Base-by-base conservation (phyloP, 2,113 vertebrate species). In the Macquaria ambigua region DNA sequence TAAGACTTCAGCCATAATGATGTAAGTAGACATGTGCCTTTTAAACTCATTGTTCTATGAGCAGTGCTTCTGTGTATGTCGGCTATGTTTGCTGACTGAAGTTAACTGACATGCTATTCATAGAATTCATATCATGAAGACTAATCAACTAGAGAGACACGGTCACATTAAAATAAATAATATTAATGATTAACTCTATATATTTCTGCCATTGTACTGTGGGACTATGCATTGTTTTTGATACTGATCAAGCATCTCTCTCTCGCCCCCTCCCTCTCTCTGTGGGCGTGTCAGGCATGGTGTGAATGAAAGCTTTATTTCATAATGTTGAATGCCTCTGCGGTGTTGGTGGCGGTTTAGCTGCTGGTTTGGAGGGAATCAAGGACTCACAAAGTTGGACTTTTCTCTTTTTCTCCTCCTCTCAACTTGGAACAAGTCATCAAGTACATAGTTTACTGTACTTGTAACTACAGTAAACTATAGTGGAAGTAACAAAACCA, bases 241-340 rank as follows among this genome's bases (percentile, higher is more conserved):
- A 55, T 63, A n/a, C 43, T 7, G 2, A 55, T 79, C 14, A 43
- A 11, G 84, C 84, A 6, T 41, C 63, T 53, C 31, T 16, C 7
- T 52, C 11, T 50, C 21, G 23, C 28, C 23, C 8, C 20, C 25
- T 50, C n/a, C 21, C 7, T 69, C n/a, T 67, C 28, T 72, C 0
- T 53, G 20, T 66, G 84, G 80, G 80, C 76, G 89, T 66, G 55
- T 86, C 63, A 66, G 86, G 81, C 76, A 48, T 74, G 72, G 79
- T 72, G 83, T 89, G 78, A 88, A 90, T 88, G 85, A 86, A 87
- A 72, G 87, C 83, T 81, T 85, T 77, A 73, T 85, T 88, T 92
- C 78, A 87, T 82, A n/a, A 37, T 52, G 79, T 67, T 66, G 62
- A 89, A 85, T 74, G 72, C 79, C 64, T 79, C 71, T 72, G 84